Conservation (phyloP, 2,797 vertebrate genomes). For the Characodon lateralis region DNA sequence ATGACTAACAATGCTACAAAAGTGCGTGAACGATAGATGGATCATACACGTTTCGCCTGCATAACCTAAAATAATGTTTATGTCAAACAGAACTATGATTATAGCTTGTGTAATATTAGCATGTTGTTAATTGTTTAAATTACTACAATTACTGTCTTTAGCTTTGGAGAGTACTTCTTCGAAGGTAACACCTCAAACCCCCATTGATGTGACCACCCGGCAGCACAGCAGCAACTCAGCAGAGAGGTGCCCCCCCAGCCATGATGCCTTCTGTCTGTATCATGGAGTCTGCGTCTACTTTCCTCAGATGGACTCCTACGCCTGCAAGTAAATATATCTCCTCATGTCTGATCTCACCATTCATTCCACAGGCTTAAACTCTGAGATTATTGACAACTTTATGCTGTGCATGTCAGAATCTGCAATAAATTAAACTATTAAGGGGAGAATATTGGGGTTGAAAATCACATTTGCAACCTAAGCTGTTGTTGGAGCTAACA, state of each 20-base stretch:
- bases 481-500: not conserved
- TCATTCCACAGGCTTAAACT: conserved; percentile 11
- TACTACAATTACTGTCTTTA: conserved; percentile 9
- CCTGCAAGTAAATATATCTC: conserved; percentile 89
- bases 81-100: no score
- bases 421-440: no score
- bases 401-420: not conserved
- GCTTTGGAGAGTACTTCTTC: conserved; percentile 39
- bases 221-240: conserved; percentile 45
- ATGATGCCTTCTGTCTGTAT: conserved; percentile 89
- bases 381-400: conserved; percentile 5
- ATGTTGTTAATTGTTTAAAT: conserved; percentile 3
- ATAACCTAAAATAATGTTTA: not conserved
- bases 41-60: not conserved
- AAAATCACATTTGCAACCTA: not conserved
- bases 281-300: conserved; percentile 88
- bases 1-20: no score
- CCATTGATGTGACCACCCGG: conserved; percentile 54
- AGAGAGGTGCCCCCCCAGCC: conserved; percentile 81
- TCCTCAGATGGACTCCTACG: conserved; percentile 84
- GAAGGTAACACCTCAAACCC: conserved; percentile 52
- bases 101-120: not conserved
- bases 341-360: not conserved
- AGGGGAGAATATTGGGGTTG: not conserved
- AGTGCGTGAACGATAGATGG: not conserved